Conservation (phyloP, 1,140 invertebrate genomes). For the Drosophila watanabei region DNA sequence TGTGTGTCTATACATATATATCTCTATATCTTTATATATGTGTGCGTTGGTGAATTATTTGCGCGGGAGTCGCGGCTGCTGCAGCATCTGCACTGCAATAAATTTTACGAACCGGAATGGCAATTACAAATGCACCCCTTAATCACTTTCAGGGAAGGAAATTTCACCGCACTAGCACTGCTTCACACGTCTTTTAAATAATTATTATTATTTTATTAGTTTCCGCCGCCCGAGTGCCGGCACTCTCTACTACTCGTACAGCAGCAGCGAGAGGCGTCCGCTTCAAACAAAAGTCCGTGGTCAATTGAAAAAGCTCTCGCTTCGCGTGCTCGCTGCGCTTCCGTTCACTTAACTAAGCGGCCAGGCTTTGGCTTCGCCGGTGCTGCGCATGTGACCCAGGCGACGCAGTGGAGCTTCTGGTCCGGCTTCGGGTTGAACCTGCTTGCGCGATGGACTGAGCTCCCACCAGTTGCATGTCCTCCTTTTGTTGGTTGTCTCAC, state of each 20-base stretch:
- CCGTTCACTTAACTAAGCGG: constrained; percentile 9
- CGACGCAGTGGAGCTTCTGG: constrained; percentile 4
- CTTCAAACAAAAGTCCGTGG: constrained; percentile 38
- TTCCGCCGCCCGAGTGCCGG: constrained; percentile 23
- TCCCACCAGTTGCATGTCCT: not conserved
- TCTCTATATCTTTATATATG: no score
- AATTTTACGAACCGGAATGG: constrained; percentile 5
- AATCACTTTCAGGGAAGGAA: not conserved
- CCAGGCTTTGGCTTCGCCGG: not conserved
- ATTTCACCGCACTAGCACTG: not conserved
- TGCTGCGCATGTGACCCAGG: constrained; percentile 17
- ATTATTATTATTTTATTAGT: constrained; percentile 32
- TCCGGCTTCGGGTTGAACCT: not conserved
- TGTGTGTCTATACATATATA: not conserved
- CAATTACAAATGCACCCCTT: not conserved
- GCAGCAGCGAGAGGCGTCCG: constrained; percentile 18
- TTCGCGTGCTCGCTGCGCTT: constrained; percentile 20
- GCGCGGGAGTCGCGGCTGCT: constrained; percentile 15
- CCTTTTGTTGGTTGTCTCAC: not conserved
- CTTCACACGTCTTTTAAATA: not conserved
- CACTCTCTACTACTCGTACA: constrained; percentile 22
- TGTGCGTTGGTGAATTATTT: constrained; percentile 8
- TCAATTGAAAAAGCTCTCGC: constrained; percentile 49
- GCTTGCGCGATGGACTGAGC: not conserved
- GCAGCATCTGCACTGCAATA: constrained; percentile 27